Evolutionary conservation across 2,113 vertebrate species (phyloP).

Genomic region (Callionymus lyra): DNA sequence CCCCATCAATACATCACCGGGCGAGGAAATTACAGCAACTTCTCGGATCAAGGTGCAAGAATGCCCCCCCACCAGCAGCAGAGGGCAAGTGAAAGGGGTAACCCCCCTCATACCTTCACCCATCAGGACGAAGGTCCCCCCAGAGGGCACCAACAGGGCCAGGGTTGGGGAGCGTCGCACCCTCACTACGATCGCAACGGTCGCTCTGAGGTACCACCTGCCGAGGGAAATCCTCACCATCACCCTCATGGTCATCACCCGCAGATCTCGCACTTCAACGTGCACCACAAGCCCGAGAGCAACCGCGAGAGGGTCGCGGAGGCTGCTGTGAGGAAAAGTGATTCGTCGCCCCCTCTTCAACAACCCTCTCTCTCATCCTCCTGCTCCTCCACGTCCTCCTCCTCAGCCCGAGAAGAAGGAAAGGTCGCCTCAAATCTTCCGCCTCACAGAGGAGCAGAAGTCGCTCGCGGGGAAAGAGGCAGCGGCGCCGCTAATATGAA

Average conservation of each 20-base stretch:
- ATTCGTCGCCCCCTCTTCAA: slow-evolving; percentile 56
- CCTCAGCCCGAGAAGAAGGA: slow-evolving; percentile 65
- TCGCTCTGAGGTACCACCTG: slow-evolving; percentile 54
- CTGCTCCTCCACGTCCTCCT: slow-evolving; percentile 68
- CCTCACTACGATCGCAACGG: slow-evolving; percentile 68
- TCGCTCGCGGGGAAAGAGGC: slow-evolving; percentile 33
- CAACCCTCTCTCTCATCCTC: slow-evolving; percentile 65
- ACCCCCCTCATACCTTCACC: slow-evolving; percentile 49
- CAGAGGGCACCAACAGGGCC: slow-evolving; percentile 53
- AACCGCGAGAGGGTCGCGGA: slow-evolving; percentile 52
- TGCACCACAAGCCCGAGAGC: slow-evolving; percentile 61
- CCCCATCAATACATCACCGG: slow-evolving; percentile 69
- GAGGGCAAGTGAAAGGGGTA: slow-evolving; percentile 55
- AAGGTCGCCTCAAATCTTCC: slow-evolving; percentile 53
- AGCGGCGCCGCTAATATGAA: slow-evolving; percentile 33
- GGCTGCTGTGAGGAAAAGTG: slow-evolving; percentile 50
- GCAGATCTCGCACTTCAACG: slow-evolving; percentile 54
- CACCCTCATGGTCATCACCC: slow-evolving; percentile 53
- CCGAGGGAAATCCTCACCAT: slow-evolving; percentile 59
- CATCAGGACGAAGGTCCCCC: slow-evolving; percentile 61
- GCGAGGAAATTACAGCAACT: slow-evolving; percentile 67
- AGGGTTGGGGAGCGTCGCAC: slow-evolving; percentile 65
- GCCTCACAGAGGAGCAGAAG: slow-evolving; percentile 49
- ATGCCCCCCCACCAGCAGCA: slow-evolving; percentile 60
- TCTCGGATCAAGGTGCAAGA: slow-evolving; percentile 72